These are phyloP conservation scores for Helostoma temminkii DNA, from an alignment of 2,797 vertebrate species.

Conservation along the genomic window DNA sequence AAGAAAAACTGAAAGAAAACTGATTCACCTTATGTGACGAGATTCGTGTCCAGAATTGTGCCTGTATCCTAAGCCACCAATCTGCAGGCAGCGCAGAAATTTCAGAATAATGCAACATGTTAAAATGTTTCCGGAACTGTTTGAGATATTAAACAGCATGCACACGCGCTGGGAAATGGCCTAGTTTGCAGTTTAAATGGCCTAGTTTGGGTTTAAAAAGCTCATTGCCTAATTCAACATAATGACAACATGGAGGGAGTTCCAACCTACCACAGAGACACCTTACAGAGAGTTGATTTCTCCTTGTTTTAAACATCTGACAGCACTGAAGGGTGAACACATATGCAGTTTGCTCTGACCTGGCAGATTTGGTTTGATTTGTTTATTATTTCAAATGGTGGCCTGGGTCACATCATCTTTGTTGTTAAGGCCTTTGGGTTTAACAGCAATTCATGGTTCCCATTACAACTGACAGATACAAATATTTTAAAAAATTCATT, in stretches of 20 bases:
- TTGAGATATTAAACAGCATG: slow-evolving; percentile 52
- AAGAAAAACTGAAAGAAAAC: slow-evolving; percentile 9
- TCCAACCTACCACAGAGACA: slow-evolving; percentile 27
- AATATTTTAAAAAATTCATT: too few species aligned
- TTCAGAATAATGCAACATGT: slow-evolving; percentile 55
- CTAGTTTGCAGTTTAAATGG: slow-evolving; percentile 63
- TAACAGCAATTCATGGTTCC: too few species aligned
- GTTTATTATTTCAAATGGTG: too few species aligned
- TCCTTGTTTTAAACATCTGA: neutral
- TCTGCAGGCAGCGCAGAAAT: slow-evolving; percentile 13
- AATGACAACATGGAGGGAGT: slow-evolving; percentile 33
- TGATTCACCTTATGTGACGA: slow-evolving; percentile 32
- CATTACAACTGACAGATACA: too few species aligned
- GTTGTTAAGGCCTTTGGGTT: too few species aligned
- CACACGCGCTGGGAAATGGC: slow-evolving; percentile 37
- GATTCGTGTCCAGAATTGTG: slow-evolving; percentile 36
- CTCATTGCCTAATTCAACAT: slow-evolving; percentile 38
- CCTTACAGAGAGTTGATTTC: neutral
- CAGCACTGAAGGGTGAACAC: slow-evolving; percentile 6
- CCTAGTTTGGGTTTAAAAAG: slow-evolving; percentile 56
- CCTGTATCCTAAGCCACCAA: slow-evolving; percentile 40
- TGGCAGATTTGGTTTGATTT: neutral
- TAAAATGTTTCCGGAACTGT: slow-evolving; percentile 54
- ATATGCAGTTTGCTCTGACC: neutral
- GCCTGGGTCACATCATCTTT: too few species aligned